Evolutionary conservation across 2,113 vertebrate species (phyloP).

Genomic region (Tyto alba): DNA sequence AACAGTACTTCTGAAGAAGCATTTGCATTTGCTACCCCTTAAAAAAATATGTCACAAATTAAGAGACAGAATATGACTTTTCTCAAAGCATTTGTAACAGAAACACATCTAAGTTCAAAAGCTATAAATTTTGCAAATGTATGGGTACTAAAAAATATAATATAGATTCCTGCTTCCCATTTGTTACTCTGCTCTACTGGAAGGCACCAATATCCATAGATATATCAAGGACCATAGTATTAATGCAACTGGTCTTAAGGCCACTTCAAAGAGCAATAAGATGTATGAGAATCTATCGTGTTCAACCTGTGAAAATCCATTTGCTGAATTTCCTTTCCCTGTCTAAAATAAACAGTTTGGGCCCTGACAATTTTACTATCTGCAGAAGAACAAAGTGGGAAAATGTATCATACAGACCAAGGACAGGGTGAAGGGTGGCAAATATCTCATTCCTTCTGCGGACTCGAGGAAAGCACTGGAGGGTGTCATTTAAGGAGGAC

Average conservation of each 20-base stretch:
- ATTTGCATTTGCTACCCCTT: neutral
- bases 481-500: neutral
- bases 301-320: neutral
- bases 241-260: neutral
- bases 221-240: neutral
- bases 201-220: too few species aligned
- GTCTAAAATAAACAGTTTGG: neutral
- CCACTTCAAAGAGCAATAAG: neutral
- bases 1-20: neutral
- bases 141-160: neutral
- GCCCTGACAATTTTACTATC: neutral
- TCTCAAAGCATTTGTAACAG: neutral
- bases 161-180: neutral
- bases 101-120: neutral
- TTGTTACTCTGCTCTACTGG: neutral
- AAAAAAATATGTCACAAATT: neutral
- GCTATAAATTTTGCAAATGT: neutral
- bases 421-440: neutral
- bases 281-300: neutral
- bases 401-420: neutral
- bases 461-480: neutral
- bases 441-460: neutral
- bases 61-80: neutral
- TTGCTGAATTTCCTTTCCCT: neutral
- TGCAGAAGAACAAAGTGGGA: neutral